Evolutionary conservation across 1,140 invertebrate species (phyloP), one percentile per base, ranked within the genome.

Genomic region (Pogonognathellus flavescens): DNA sequence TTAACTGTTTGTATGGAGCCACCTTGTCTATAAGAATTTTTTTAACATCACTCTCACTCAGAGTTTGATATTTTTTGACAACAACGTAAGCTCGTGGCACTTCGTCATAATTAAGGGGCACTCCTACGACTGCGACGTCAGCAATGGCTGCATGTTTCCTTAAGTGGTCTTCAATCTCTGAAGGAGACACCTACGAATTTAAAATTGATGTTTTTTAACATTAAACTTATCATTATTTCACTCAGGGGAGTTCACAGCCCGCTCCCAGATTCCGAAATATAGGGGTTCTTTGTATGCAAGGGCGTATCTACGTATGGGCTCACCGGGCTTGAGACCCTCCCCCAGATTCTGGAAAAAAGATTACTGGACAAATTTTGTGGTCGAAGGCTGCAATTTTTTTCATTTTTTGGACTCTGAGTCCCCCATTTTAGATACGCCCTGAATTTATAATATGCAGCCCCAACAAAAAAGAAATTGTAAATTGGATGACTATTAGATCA

Each of bases 61-160:
- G 22, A 10, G 20, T 49, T 3, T 84, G 49, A 1, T 50, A 57
- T 59, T 76, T 76, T 22, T 55, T 57, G 10, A 22, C 13, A 6
- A 87, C 86, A 50, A 87, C 90, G 84, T 92, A 93, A 8, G 93
- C 92, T 83, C 90, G 88, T 0, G 96, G 96, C 1, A 94, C 91
- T 91, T 98, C 97, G 6, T 96, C 96, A 80, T 91, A 91, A 66
- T 92, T 91, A 0, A 97, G 93, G 0, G 95, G 94, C 50, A 96
- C 91, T 3, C 96, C 96, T 87, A 98, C 92, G 0, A 98, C 96
- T 0, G 94, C 96, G 16, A 93, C 95, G 90, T 97, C 96, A 7
- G 92, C 92, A 0, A 97, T 93, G 76, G 93, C 93, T 0, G 94
- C 93, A 82, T 95, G 92, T 86, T 94, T 93, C 83, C 95, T 91